phyloP scores from a whole-genome alignment of 2,888 invertebrate species.

The Cosmopolites sordidus region DNA sequence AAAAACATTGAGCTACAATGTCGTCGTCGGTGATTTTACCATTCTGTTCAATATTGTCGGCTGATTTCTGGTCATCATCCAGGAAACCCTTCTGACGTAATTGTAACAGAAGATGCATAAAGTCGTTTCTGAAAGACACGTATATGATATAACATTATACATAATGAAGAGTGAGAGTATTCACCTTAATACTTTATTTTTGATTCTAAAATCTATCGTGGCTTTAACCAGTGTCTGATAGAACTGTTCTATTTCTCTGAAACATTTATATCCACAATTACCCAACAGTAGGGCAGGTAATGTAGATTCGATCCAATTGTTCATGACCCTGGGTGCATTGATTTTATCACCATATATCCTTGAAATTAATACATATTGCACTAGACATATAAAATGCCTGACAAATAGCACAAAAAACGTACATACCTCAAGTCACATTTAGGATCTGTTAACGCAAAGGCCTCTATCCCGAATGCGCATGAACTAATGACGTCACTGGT shows the following conservation, averaged over 20 bases:
- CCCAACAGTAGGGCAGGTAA: no score
- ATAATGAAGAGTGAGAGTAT: no score
- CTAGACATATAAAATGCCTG: no score
- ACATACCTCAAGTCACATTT: conserved; percentile 47
- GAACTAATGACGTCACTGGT: conserved; percentile 58
- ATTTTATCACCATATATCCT: conserved; percentile 13
- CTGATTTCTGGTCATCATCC: neutral
- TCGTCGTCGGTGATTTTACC: conserved; percentile 48
- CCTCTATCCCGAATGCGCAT: conserved; percentile 57
- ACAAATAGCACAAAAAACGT: no score
- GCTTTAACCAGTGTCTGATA: conserved; percentile 44
- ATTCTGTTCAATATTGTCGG: no score
- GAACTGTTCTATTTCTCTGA: conserved; percentile 39
- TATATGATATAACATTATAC: no score
- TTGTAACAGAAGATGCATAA: conserved; percentile 18
- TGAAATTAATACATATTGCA: no score
- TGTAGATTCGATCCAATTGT: conserved; percentile 4
- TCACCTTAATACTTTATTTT: conserved; percentile 45
- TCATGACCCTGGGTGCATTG: conserved; percentile 3
- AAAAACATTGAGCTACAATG: conserved; percentile 31
- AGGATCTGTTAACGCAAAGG: conserved; percentile 53
- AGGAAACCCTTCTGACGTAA: conserved; percentile 9
- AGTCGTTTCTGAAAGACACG: conserved; percentile 32
- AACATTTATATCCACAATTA: neutral
- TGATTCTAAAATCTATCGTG: conserved; percentile 48